Evolutionary conservation across 2,113 vertebrate genomes (phyloP), one percentile per base, ranked within the genome.

Genomic region (Paracanthobrama guichenoti): DNA sequence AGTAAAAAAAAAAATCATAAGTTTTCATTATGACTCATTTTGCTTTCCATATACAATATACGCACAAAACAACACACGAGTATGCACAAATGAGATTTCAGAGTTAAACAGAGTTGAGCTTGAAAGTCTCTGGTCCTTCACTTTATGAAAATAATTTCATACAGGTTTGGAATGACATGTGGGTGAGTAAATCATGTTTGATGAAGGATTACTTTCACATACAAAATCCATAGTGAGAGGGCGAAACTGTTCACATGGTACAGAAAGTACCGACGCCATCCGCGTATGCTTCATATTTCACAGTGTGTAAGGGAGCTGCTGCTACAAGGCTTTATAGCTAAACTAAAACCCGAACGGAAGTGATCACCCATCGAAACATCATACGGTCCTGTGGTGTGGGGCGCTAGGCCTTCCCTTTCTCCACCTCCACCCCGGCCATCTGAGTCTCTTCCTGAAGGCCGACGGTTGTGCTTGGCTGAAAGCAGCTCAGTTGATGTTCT

Each of bases 401-500:
- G 57, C 50, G 84, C 94, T 93, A 96, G 73, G 94, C 92, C 0
- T 93, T 89, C 28, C 97, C 96, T 69, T 98, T 98, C 91, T 97
- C 96, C 13, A 97, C 94, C 39, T 95, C 95, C 0, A 94, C 89
- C 44, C 95, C 92, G 0, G 95, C 35, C 1, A 97, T 94, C 0
- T 97, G 95, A 87, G 96, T 95, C 2, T 97, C 96, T 0, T 94
- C 95, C 62, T 96, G 96, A 39, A 95, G 90, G 0, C 93, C 90
- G 85, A 96, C 90, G 0, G 95, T 88, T 3, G 95, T 91, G 6
- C 93, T 83, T 0, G 95, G 84, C 92, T 97, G 96, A 12, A 96
- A 96, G 2, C 98, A 99, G 80, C 94, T 87, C 62, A 97, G 97
- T 90, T 99, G 98, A 90, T 99, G 98, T 60, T 99, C 98, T 88